A percentile compares a stretch with the other conserved stretches of the same genome.
Evolutionary conservation across 30 jellyfish, hydroid and myxozoan species (phyloP).

Genomic region (Aurelia sp.): DNA sequence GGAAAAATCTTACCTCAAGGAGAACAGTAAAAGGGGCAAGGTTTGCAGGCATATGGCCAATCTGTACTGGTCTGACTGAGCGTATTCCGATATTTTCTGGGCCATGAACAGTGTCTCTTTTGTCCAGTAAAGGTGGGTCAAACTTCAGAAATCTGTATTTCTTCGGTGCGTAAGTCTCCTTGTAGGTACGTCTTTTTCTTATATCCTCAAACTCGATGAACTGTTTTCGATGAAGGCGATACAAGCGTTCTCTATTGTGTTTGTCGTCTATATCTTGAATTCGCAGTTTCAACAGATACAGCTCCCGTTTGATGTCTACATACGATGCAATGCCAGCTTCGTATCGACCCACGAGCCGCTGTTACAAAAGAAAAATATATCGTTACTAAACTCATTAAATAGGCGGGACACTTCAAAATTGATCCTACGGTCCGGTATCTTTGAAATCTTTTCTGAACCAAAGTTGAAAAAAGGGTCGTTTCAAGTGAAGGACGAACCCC

Average conservation of each 20-base stretch:
- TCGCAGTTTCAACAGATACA: slow-evolving; percentile 12
- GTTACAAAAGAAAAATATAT: neutral
- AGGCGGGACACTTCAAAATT: no score
- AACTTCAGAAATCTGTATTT: no score
- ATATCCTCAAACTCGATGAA: slow-evolving; percentile 6
- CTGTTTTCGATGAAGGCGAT: neutral
- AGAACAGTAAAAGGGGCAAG: slow-evolving; percentile 49
- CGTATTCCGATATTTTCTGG: slow-evolving; percentile 44
- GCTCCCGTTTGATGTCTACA: slow-evolving; percentile 18
- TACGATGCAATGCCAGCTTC: slow-evolving; percentile 19
- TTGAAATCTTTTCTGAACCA: no score
- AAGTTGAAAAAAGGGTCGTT: no score
- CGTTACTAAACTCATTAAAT: no score
- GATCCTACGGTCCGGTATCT: no score
- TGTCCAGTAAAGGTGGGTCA: neutral
- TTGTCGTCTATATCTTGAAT: neutral
- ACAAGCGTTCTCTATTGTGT: neutral
- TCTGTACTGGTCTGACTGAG: slow-evolving; percentile 38
- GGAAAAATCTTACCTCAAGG: slow-evolving; percentile 34
- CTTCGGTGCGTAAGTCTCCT: neutral
- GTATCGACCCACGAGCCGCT: slow-evolving; percentile 40
- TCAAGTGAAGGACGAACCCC: no score
- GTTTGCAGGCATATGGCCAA: slow-evolving; percentile 45
- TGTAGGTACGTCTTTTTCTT: neutral
- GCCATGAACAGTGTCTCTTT: slow-evolving; percentile 39